Evolutionary conservation across 2,113 vertebrate species (phyloP).

Genomic region (Thunnus maccoyii): DNA sequence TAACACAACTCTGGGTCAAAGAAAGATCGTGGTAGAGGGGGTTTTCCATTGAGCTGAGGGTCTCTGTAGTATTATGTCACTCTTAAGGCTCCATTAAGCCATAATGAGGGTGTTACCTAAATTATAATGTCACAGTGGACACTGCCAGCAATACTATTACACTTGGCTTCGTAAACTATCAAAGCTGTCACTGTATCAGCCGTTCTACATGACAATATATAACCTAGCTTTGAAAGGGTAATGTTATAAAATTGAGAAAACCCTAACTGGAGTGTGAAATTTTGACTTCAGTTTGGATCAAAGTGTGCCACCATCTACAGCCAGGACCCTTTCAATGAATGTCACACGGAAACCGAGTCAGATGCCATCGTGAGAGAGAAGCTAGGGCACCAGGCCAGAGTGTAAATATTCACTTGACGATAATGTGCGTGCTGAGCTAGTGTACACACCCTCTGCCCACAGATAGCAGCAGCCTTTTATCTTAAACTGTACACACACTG

Average conservation of each 20-base stretch:
- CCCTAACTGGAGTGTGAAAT: background rate
- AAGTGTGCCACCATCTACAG: slow-evolving; percentile 1
- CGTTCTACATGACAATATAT: slow-evolving; percentile 26
- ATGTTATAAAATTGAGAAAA: slow-evolving; percentile 16
- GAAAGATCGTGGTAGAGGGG: slow-evolving; percentile 44
- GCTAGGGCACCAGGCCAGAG: slow-evolving; percentile 58
- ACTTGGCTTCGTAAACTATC: slow-evolving; percentile 57
- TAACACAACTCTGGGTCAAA: slow-evolving; percentile 55
- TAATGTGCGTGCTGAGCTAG: slow-evolving; percentile 68
- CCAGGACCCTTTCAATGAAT: slow-evolving; percentile 3
- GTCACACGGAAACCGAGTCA: slow-evolving; percentile 32
- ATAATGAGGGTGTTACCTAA: slow-evolving; percentile 73
- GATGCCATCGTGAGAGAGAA: slow-evolving; percentile 62
- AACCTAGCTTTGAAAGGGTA: background rate
- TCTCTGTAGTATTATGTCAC: slow-evolving; percentile 80
- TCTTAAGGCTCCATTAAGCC: slow-evolving; percentile 64
- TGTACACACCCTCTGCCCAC: slow-evolving; percentile 74
- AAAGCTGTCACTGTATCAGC: slow-evolving; percentile 49
- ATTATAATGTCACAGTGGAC: slow-evolving; percentile 62
- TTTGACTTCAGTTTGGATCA: slow-evolving; percentile 5
- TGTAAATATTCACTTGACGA: slow-evolving; percentile 72
- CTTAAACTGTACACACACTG: slow-evolving; percentile 54
- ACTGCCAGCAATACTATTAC: slow-evolving; percentile 70
- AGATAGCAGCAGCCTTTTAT: slow-evolving; percentile 76
- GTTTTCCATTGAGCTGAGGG: slow-evolving; percentile 70